Percentiles rank a stretch among this genome's conserved stretches.
Evolutionary conservation across 2,797 vertebrate species (phyloP).

Genomic region (Delichon dasypus): DNA sequence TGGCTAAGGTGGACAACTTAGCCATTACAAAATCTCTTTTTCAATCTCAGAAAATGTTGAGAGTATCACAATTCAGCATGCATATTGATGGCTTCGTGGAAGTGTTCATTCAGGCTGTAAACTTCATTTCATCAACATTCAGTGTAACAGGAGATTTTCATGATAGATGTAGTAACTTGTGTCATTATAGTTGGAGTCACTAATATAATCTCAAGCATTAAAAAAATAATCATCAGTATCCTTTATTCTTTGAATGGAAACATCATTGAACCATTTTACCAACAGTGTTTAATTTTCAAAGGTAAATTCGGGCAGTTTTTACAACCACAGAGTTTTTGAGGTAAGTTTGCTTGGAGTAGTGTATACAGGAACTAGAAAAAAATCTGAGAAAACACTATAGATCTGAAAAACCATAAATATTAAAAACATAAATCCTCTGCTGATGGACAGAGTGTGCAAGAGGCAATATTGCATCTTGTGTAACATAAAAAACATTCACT

Average conservation of each 20-base stretch:
- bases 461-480: not conserved
- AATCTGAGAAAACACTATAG: conserved; percentile 44
- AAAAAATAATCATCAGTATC: conserved; percentile 20
- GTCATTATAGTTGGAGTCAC: not conserved
- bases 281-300: conserved; percentile 50
- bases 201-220: conserved; percentile 4
- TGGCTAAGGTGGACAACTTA: not conserved
- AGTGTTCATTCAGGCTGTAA: not conserved
- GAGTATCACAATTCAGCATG: not conserved
- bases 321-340: not conserved
- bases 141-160: not conserved
- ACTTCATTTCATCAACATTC: not conserved
- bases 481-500: not conserved
- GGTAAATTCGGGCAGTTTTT: conserved; percentile 10
- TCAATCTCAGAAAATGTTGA: not conserved
- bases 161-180: not conserved
- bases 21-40: not conserved
- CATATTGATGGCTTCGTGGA: not conserved
- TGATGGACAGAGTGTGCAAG: not conserved
- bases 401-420: conserved; percentile 31
- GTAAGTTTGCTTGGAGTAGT: not conserved
- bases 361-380: conserved; percentile 23
- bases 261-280: not conserved
- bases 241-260: conserved; percentile 34
- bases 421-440: not conserved